A percentile compares a stretch with the other conserved stretches of the same genome.
These are phyloP conservation scores for Echinops telfairi DNA, from an alignment of 2,113 vertebrate species.

Conservation along the genomic window DNA sequence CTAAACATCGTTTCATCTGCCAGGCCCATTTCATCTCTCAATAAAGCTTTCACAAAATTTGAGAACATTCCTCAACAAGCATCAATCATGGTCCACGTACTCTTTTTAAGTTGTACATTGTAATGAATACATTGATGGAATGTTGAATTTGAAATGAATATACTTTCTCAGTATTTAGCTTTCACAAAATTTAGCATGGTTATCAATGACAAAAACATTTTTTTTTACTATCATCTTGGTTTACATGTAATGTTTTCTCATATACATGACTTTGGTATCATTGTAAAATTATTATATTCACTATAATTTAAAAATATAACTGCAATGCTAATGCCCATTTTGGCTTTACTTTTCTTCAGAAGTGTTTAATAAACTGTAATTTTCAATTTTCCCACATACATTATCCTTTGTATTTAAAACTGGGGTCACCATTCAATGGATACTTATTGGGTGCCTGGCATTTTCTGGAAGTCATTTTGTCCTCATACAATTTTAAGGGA, in stretches of 20 bases:
- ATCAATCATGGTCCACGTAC: background rate
- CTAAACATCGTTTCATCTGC: background rate
- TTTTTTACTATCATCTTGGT: background rate
- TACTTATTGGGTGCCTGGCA: background rate
- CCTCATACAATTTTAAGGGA: background rate
- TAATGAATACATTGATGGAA: background rate
- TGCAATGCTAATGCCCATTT: background rate
- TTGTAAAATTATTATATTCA: background rate
- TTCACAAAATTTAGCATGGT: background rate
- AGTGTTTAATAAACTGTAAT: background rate
- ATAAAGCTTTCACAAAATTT: background rate
- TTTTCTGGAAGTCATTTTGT: background rate
- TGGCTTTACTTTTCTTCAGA: background rate
- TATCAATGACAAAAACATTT: background rate
- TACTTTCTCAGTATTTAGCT: background rate
- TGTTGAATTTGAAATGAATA: background rate
- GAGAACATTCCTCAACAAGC: background rate
- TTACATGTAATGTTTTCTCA: slow-evolving; percentile 4
- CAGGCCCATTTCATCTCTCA: background rate
- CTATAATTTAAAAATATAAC: background rate
- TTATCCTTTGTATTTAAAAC: slow-evolving; percentile 44
- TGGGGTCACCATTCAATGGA: accelerated
- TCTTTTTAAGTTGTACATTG: background rate
- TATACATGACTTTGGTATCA: background rate
- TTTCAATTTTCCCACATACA: background rate